phyloP scores from a whole-genome alignment of 2,888 invertebrate species.

The Drosophila trichaetosa region DNA sequence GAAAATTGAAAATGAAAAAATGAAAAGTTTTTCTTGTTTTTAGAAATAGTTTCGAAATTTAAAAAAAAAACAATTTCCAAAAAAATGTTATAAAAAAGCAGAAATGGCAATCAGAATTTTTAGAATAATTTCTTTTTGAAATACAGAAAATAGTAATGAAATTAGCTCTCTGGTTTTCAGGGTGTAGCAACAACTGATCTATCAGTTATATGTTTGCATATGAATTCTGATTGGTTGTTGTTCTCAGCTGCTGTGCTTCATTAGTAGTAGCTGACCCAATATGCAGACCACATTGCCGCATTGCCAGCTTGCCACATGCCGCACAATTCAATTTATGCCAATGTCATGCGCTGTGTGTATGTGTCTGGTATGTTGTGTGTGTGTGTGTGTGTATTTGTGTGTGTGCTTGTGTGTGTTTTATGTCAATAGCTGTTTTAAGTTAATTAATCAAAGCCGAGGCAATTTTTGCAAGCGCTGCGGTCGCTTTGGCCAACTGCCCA shows the following conservation, averaged over 20 bases:
- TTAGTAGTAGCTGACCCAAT: constrained; percentile 36
- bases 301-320: constrained; percentile 36
- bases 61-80: neutral
- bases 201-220: neutral
- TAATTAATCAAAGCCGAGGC: constrained; percentile 75
- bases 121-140: neutral
- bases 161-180: neutral
- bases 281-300: constrained; percentile 25
- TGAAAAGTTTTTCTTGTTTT: neutral
- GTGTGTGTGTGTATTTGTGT: constrained; percentile 7
- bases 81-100: neutral
- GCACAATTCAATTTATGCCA: constrained; percentile 73
- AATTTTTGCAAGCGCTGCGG: constrained; percentile 68
- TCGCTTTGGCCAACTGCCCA: constrained; percentile 41
- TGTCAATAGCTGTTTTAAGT: constrained; percentile 74
- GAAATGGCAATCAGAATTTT: rapidly evolving
- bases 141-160: neutral
- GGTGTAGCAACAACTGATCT: neutral
- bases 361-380: constrained; percentile 26
- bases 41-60: neutral
- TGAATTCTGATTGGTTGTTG: neutral
- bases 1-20: neutral
- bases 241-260: constrained; percentile 16
- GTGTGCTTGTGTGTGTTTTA: constrained; percentile 13
- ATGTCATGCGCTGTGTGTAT: constrained; percentile 48